A percentile compares a stretch with the other conserved stretches of the same genome.
phyloP scores from a whole-genome alignment of 1,140 invertebrate genomes.

The Eueides isabella region DNA sequence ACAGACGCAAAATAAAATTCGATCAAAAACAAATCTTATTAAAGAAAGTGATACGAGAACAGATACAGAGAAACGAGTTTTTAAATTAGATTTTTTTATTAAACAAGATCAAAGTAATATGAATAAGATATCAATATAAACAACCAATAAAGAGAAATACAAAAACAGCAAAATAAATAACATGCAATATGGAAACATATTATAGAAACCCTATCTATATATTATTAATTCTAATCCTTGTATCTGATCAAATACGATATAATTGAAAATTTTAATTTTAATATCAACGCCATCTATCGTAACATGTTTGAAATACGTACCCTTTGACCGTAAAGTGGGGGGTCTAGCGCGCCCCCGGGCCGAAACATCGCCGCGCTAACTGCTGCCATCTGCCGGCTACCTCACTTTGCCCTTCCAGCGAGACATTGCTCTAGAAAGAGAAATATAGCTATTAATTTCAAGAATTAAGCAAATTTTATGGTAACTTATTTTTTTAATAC shows the following conservation, averaged over 20 bases:
- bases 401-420: conserved; percentile 78
- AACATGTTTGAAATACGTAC: conserved; percentile 51
- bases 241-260: not conserved
- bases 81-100: conserved; percentile 1
- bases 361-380: conserved; percentile 78
- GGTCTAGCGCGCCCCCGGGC: conserved; percentile 73
- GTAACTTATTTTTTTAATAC: too few relatives aligned
- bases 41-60: conserved; percentile 7
- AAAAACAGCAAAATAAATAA: not conserved
- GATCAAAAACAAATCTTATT: conserved; percentile 29
- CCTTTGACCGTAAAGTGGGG: conserved; percentile 74
- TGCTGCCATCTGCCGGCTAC: conserved; percentile 80
- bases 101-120: not conserved
- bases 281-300: conserved; percentile 57
- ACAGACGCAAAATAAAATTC: conserved; percentile 10
- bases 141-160: not conserved
- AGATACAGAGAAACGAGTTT: conserved; percentile 2
- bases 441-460: too few relatives aligned
- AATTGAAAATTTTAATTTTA: not conserved
- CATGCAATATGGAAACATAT: too few relatives aligned
- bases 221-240: too few relatives aligned
- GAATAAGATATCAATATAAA: not conserved
- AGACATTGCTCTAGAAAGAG: conserved; percentile 73
- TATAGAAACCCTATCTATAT: too few relatives aligned
- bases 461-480: too few relatives aligned